Conservation (phyloP, 2,113 vertebrate species). For the Rattus norvegicus region DNA sequence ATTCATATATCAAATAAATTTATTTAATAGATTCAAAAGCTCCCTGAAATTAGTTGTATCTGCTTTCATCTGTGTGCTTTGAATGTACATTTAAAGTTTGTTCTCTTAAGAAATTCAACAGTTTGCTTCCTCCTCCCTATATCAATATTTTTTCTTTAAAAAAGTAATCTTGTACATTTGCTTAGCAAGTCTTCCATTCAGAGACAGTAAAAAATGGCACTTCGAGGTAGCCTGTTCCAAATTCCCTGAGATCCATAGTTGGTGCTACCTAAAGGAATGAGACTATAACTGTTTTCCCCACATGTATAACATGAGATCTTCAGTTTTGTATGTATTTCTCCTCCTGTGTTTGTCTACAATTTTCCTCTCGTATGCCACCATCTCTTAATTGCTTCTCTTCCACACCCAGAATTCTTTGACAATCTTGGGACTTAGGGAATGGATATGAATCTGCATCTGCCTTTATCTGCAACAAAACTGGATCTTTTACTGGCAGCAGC, state of each 20-base stretch:
- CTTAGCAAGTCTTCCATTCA: slow-evolving; percentile 70
- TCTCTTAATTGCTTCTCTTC: slow-evolving; percentile 81
- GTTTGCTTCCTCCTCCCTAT: slow-evolving; percentile 20
- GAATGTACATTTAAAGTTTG: slow-evolving; percentile 59
- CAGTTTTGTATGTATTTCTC: slow-evolving; percentile 71
- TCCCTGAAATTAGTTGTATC: background rate
- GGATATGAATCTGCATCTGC: slow-evolving; percentile 73
- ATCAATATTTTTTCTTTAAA: background rate
- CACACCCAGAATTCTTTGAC: slow-evolving; percentile 79
- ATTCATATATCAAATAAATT: background rate
- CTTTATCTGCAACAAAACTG: slow-evolving; percentile 79
- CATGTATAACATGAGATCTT: slow-evolving; percentile 66
- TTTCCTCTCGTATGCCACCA: slow-evolving; percentile 70
- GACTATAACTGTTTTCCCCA: slow-evolving; percentile 44
- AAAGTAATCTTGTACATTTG: slow-evolving; percentile 43
- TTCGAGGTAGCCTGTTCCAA: slow-evolving; percentile 51
- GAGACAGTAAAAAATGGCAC: slow-evolving; percentile 44
- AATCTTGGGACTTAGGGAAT: slow-evolving; percentile 75
- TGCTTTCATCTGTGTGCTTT: slow-evolving; percentile 44
- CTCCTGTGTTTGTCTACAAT: slow-evolving; percentile 77
- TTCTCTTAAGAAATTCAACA: slow-evolving; percentile 74
- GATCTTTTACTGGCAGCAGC: slow-evolving; percentile 75
- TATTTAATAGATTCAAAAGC: background rate
- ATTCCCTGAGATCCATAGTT: slow-evolving; percentile 36
- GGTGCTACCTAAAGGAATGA: slow-evolving; percentile 51